phyloP scores from a whole-genome alignment of 2,888 invertebrate species.

The Drosophila fungiperda region DNA sequence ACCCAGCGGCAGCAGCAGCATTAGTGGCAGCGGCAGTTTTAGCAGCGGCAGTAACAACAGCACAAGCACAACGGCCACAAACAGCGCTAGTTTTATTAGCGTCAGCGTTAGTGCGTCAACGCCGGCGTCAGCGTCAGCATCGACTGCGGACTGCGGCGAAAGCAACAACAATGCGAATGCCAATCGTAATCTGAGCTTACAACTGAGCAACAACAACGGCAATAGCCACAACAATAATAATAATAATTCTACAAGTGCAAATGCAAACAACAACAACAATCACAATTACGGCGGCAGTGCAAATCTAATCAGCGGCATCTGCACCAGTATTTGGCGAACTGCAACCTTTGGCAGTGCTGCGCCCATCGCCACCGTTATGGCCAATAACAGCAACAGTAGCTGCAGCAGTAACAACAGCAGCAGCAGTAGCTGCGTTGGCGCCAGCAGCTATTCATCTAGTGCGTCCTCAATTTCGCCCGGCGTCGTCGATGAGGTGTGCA shows the following conservation, averaged over 20 bases:
- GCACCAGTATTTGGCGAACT: slow-evolving; percentile 81
- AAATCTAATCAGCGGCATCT: slow-evolving; percentile 76
- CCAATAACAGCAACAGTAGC: slow-evolving; percentile 43
- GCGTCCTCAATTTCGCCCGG: slow-evolving; percentile 58
- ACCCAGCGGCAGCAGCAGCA: slow-evolving; percentile 69
- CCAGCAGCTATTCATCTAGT: slow-evolving; percentile 66
- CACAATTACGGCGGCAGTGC: slow-evolving; percentile 49
- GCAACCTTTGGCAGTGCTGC: slow-evolving; percentile 79
- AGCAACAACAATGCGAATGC: slow-evolving; percentile 64
- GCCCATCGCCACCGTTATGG: slow-evolving; percentile 61
- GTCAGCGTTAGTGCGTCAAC: slow-evolving; percentile 55
- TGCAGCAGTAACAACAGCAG: slow-evolving; percentile 36
- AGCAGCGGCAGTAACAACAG: slow-evolving; percentile 62
- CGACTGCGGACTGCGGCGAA: slow-evolving; percentile 43
- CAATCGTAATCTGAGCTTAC: slow-evolving; percentile 77
- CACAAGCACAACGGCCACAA: slow-evolving; percentile 57
- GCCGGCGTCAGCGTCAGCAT: slow-evolving; percentile 36
- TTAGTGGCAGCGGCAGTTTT: slow-evolving; percentile 62
- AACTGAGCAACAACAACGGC: slow-evolving; percentile 52
- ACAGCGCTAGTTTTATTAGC: slow-evolving; percentile 55
- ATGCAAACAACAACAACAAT: slow-evolving; percentile 48
- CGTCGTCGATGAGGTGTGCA: slow-evolving; percentile 48
- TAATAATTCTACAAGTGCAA: slow-evolving; percentile 5
- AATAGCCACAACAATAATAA: slow-evolving; percentile 40
- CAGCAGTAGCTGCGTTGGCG: slow-evolving; percentile 9